Evolutionary conservation across 1,140 invertebrate genomes (phyloP), one percentile per base, ranked within the genome.

Genomic region (Drosophila pseudoobscura): DNA sequence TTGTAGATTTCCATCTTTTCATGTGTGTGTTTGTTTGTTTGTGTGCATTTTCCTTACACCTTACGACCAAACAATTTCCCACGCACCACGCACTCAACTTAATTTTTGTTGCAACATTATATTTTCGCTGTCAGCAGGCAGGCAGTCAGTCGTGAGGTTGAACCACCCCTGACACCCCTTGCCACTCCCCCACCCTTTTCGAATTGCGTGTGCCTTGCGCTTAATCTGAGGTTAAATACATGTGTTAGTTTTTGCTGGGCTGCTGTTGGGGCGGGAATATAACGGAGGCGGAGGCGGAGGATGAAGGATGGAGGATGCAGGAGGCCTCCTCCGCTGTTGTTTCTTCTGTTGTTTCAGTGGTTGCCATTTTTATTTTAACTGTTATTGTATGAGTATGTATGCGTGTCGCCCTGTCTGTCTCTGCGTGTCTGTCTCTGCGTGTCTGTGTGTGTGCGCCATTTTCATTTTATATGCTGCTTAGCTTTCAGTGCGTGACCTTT

Each of bases 381-480:
- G 60, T 57, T 61, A 61, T 65, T 68, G 66, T 20, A 47, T 39
- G 31, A 54, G 49, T 43, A 51, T 69, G 49, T 43, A 51, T 69
- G 50, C 53, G 43, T 74, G 54, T 59, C 22, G n/a, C 39, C 35
- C 41, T 31, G 20, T 62, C 15, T 35, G 46, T 45, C 41, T 41
- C 7, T 46, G 55, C 49, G 39, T 53, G 26, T 26, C 51, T 53
- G 15, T 15, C 15, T 15, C 47, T 53, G 35, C 22, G 50, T 43
- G 13, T 54, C 41, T 66, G 63, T 73, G 58, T 82, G 56, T 66
- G 57, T 82, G 74, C 74, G 74, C 73, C 75, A 77, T 77, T 77
- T 88, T 75, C 72, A 83, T 75, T 85, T 85, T 76, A 88, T 78
- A 88, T 88, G 83, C 83, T 87, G 78, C 83, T 87, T 87, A 88